These are phyloP conservation scores for Ophion slaviceki DNA, from an alignment of 2,888 invertebrate genomes.

Conservation along the genomic window DNA sequence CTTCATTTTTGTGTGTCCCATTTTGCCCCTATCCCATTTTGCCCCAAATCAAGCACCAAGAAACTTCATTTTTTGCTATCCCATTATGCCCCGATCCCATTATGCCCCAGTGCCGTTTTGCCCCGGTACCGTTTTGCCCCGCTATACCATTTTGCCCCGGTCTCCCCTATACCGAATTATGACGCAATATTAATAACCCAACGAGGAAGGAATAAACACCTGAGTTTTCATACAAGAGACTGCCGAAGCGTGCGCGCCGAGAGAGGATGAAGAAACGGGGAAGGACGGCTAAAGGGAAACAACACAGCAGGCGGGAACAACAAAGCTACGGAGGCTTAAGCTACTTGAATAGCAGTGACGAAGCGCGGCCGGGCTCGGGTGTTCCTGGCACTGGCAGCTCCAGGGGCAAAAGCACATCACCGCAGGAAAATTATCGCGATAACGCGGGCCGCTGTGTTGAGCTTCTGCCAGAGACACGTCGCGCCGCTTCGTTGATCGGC, in stretches of 20 bases:
- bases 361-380: not conserved
- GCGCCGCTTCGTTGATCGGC: constrained; percentile 4
- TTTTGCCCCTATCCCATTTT: too few species aligned
- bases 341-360: constrained; percentile 22
- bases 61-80: too few species aligned
- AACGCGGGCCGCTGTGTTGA: constrained; percentile 31
- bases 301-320: constrained; percentile 12
- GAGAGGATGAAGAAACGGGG: not conserved
- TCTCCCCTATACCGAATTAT: constrained; percentile 23
- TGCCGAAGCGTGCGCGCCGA: not conserved
- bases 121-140: too few species aligned
- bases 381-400: constrained; percentile 32
- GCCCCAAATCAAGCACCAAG: too few species aligned
- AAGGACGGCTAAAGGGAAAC: constrained; percentile 28
- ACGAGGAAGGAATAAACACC: not conserved
- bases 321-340: constrained; percentile 31
- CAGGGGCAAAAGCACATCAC: constrained; percentile 50
- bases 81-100: too few species aligned
- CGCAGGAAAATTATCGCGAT: constrained; percentile 43
- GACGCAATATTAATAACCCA: constrained; percentile 39
- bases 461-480: constrained; percentile 18
- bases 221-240: constrained; percentile 4
- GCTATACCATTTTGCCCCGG: too few species aligned
- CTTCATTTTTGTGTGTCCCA: too few species aligned
- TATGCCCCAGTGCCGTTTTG: too few species aligned